Percentiles rank a stretch among this genome's conserved stretches.
These are phyloP conservation scores for Climacteris rufus DNA, from an alignment of 2,113 vertebrate species.

Conservation along the genomic window DNA sequence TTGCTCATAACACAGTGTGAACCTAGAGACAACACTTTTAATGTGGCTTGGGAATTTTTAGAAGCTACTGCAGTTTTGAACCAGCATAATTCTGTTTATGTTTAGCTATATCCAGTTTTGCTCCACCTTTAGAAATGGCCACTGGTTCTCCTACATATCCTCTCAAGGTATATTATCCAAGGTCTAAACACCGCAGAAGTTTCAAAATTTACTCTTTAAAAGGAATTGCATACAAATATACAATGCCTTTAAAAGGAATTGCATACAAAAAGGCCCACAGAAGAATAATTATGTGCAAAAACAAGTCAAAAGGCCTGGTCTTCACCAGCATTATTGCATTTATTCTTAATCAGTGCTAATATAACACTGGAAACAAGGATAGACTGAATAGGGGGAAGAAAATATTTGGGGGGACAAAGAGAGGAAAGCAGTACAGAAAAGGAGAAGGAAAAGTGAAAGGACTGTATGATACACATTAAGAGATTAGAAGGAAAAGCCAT, in stretches of 20 bases:
- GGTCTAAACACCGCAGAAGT: neutral
- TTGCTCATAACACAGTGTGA: neutral
- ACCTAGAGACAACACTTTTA: neutral
- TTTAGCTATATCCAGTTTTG: neutral
- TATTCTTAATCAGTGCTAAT: neutral
- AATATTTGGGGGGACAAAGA: neutral
- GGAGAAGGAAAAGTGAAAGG: neutral
- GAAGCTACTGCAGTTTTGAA: neutral
- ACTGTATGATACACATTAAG: neutral
- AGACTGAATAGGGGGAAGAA: neutral
- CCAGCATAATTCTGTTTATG: neutral
- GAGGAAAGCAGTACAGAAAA: neutral
- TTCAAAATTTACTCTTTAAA: neutral
- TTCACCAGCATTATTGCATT: neutral
- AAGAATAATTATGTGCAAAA: neutral
- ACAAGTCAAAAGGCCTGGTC: neutral
- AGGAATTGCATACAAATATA: neutral
- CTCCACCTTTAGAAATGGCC: neutral
- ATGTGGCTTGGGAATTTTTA: neutral
- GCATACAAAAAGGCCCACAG: neutral
- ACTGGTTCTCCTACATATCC: neutral
- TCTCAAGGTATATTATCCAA: neutral
- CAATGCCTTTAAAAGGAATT: too few relatives aligned
- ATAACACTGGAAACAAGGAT: neutral
- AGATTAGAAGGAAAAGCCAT: constrained; percentile 11